Evolutionary conservation across 2,797 vertebrate genomes (phyloP).

Genomic region (Anguilla marmorata): DNA sequence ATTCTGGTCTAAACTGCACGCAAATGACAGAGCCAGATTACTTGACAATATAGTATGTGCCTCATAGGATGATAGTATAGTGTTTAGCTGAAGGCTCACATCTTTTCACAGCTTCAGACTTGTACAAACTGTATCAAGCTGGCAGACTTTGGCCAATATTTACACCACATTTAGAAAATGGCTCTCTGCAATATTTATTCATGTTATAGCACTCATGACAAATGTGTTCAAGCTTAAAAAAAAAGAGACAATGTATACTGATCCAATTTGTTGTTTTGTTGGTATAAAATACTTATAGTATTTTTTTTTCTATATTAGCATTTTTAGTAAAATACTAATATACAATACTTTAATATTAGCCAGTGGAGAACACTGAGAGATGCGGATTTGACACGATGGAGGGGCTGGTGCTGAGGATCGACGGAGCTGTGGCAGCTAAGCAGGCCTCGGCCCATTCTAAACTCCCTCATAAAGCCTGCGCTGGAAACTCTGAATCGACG

Average conservation of each 20-base stretch:
- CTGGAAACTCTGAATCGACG: conserved; percentile 68
- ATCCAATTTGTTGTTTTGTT: not conserved
- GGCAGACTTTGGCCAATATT: not conserved
- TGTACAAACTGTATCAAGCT: not conserved
- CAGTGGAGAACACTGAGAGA: not conserved
- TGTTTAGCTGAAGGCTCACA: not conserved
- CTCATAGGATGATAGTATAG: not conserved
- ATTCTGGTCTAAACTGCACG: not conserved
- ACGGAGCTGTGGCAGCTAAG: conserved; percentile 47
- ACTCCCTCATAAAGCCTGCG: conserved; percentile 58
- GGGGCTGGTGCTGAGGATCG: conserved; percentile 39
- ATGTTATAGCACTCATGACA: not conserved
- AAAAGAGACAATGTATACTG: not conserved
- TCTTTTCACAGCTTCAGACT: not conserved
- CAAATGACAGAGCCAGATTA: not conserved
- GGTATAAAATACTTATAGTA: not conserved
- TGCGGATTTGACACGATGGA: not conserved
- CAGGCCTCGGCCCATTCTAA: conserved; percentile 55
- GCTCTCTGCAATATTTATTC: not conserved
- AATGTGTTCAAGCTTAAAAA: not conserved
- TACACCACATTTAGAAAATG: not conserved
- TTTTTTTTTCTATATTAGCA: not conserved
- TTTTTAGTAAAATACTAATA: not conserved
- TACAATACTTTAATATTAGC: too few relatives aligned
- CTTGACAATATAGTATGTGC: not conserved